phyloP scores from a whole-genome alignment of 2,797 vertebrate species.

The Mus caroli region DNA sequence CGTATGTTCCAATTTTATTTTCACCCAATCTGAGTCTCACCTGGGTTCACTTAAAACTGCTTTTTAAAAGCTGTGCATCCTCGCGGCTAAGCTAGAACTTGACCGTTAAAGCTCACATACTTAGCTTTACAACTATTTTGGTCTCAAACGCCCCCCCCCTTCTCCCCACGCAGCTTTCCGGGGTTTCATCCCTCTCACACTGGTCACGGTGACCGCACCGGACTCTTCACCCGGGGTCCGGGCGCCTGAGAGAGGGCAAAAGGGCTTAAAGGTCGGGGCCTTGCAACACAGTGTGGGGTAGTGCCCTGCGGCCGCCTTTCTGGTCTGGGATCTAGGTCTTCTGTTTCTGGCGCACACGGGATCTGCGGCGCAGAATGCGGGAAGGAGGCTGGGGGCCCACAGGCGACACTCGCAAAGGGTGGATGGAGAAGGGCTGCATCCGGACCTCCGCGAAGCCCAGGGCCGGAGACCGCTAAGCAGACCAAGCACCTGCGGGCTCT shows the following conservation, averaged over 20 bases:
- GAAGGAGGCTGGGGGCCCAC: neutral
- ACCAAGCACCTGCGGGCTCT: neutral
- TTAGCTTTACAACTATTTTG: neutral
- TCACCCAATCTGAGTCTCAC: neutral
- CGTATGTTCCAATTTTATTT: neutral
- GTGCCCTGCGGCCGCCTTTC: neutral
- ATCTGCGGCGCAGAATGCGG: neutral
- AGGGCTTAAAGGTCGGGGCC: neutral
- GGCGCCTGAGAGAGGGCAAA: too few species aligned
- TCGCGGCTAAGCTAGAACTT: neutral
- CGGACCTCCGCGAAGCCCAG: neutral
- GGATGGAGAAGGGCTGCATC: neutral
- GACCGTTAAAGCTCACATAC: neutral
- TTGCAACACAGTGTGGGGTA: rapidly evolving
- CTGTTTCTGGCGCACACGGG: neutral
- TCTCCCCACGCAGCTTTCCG: neutral
- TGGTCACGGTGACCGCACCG: too few species aligned
- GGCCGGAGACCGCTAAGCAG: too few species aligned
- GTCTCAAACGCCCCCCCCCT: too few species aligned
- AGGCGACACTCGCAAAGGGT: neutral
- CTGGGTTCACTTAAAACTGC: neutral
- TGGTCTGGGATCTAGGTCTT: neutral
- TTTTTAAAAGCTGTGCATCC: neutral
- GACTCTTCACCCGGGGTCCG: too few species aligned
- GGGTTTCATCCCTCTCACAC: neutral